These are phyloP conservation scores for Acanthis flammea DNA, from an alignment of 2,797 vertebrate species.

Conservation along the genomic window DNA sequence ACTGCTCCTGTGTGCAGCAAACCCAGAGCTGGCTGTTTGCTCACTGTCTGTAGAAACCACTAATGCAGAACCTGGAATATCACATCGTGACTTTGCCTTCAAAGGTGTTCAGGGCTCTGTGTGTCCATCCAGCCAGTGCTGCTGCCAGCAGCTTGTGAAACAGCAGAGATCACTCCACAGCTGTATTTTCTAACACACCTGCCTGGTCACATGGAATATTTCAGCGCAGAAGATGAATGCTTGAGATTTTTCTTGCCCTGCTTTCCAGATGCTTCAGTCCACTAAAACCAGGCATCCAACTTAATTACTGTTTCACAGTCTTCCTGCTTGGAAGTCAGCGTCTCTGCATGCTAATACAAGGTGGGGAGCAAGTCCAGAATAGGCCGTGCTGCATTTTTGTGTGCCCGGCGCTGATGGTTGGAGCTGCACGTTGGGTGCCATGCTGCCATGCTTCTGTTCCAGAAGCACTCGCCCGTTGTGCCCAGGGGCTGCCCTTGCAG, in stretches of 20 bases:
- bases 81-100: not conserved
- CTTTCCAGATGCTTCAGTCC: not conserved
- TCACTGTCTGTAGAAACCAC: not conserved
- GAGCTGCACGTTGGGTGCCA: not conserved
- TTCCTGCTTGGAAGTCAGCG: not conserved
- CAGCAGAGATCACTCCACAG: not conserved
- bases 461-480: accelerated
- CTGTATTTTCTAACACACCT: not conserved
- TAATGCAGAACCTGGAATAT: not conserved
- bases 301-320: conserved; percentile 1
- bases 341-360: not conserved
- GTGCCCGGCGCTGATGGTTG: accelerated
- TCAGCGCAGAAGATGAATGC: not conserved
- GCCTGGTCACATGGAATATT: not conserved
- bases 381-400: not conserved
- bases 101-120: not conserved
- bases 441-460: not conserved
- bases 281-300: not conserved
- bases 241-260: not conserved
- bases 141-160: not conserved
- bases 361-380: not conserved
- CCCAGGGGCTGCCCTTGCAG: not conserved
- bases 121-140: not conserved
- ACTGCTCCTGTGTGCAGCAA: not conserved
- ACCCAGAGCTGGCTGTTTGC: not conserved